A percentile compares a stretch with the other conserved stretches of the same genome.
Conservation (phyloP, 2,888 invertebrate species). For the Dicyrtomina minuta region DNA sequence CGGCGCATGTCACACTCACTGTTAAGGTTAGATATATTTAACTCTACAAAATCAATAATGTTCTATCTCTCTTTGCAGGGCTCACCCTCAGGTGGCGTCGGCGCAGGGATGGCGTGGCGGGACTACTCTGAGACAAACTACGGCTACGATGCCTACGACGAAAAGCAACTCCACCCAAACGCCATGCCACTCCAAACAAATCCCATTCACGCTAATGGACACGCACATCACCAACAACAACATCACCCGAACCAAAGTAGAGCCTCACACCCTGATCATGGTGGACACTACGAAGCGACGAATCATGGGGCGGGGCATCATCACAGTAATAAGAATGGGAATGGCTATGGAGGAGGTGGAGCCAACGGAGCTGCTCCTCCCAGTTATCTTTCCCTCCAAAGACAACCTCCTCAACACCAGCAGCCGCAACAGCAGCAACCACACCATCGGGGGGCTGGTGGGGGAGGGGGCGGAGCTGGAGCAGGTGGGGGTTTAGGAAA, state of each 20-base stretch:
- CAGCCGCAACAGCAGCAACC: too few relatives aligned
- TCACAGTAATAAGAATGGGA: conserved; percentile 1
- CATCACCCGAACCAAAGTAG: conserved; percentile 42
- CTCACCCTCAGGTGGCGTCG: conserved; percentile 48
- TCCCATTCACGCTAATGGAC: conserved; percentile 24
- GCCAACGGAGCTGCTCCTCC: conserved; percentile 48
- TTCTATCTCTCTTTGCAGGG: conserved; percentile 42
- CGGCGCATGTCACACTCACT: too few relatives aligned
- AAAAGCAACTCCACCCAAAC: conserved; percentile 60
- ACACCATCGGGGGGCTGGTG: conserved; percentile 29
- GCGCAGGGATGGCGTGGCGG: conserved; percentile 71
- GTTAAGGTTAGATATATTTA: too few relatives aligned
- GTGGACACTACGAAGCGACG: conserved; percentile 35
- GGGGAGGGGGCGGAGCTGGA: conserved; percentile 51
- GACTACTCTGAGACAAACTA: conserved; percentile 83
- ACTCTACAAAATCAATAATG: too few relatives aligned
- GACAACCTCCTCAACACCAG: conserved; percentile 33
- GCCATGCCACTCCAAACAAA: conserved; percentile 49
- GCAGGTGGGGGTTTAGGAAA: too few relatives aligned
- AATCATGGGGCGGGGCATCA: conserved; percentile 23
- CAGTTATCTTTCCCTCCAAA: conserved; percentile 56
- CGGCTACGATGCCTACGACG: conserved; percentile 84
- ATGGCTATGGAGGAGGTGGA: conserved; percentile 61
- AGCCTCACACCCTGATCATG: conserved; percentile 37
- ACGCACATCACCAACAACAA: neutral